Evolutionary conservation across 2,888 invertebrate species (phyloP).

Genomic region (Phrixothrix hirtus): DNA sequence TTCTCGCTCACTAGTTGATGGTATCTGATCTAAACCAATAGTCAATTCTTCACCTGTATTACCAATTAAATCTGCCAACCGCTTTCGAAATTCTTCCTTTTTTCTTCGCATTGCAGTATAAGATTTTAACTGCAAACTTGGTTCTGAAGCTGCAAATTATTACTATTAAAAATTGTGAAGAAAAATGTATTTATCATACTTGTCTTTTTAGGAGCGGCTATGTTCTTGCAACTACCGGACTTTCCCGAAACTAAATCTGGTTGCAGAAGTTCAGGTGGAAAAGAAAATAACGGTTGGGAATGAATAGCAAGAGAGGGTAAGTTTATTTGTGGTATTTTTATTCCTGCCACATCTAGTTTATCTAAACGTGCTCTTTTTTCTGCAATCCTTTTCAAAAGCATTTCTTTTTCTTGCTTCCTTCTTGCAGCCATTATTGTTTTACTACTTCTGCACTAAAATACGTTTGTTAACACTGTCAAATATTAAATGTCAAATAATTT

Average conservation of each 20-base stretch:
- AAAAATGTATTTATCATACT: too few species aligned
- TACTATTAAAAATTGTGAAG: too few species aligned
- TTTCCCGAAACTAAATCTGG: constrained; percentile 50
- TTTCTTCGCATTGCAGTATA: constrained; percentile 72
- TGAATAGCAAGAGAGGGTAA: constrained; percentile 62
- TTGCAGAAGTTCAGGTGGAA: constrained; percentile 64
- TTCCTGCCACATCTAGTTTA: constrained; percentile 56
- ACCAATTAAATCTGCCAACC: constrained; percentile 75
- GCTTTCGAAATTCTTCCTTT: constrained; percentile 80
- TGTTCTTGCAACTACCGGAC: too few species aligned
- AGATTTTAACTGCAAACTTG: constrained; percentile 57
- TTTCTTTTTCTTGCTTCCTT: constrained; percentile 51
- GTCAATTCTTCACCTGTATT: constrained; percentile 59
- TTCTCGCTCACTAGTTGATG: constrained; percentile 68
- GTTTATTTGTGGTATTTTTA: constrained; percentile 60
- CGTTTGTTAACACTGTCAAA: constrained; percentile 4
- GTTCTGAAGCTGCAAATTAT: constrained; percentile 55
- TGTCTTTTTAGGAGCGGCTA: too few species aligned
- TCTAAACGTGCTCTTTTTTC: constrained; percentile 54
- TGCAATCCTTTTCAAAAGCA: constrained; percentile 57
- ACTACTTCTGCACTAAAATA: not conserved
- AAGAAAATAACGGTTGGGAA: constrained; percentile 63
- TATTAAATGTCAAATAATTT: not conserved
- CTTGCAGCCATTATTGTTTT: constrained; percentile 35
- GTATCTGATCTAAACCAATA: constrained; percentile 57